A percentile compares a stretch with the other conserved stretches of the same genome.
phyloP scores from a whole-genome alignment of 1,140 invertebrate genomes.

The Sipha flava region DNA sequence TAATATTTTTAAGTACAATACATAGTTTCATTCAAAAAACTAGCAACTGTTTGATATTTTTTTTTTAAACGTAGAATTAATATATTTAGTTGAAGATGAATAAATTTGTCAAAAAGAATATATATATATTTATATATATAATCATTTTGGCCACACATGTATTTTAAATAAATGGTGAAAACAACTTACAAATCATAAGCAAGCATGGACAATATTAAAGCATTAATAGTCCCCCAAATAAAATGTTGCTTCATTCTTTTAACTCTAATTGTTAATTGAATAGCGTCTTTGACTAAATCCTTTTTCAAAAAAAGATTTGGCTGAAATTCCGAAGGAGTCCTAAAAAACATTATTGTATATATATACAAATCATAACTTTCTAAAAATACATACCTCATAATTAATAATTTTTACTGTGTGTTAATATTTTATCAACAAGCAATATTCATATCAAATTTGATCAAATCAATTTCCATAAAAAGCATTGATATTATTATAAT shows the following conservation, averaged over 20 bases:
- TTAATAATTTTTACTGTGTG: not conserved
- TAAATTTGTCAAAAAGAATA: no score
- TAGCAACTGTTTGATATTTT: no score
- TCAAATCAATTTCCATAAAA: no score
- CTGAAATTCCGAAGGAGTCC: not conserved
- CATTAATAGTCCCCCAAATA: conserved; percentile 6
- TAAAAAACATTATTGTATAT: not conserved
- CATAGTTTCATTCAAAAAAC: no score
- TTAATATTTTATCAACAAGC: no score
- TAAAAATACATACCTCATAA: conserved; percentile 14
- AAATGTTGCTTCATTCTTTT: conserved; percentile 21
- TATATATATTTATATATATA: no score
- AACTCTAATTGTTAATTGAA: conserved; percentile 13
- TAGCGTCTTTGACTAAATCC: conserved; percentile 12
- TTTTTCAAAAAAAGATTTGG: not conserved
- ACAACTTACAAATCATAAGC: conserved; percentile 13
- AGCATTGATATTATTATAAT: no score
- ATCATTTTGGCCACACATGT: no score
- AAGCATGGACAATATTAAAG: not conserved
- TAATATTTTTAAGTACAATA: no score
- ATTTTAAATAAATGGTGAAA: not conserved
- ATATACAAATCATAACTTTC: not conserved
- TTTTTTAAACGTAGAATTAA: no score
- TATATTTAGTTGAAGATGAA: no score
- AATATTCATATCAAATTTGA: no score